Evolutionary conservation across 1,140 invertebrate genomes (phyloP).

Genomic region (Zophobas atratus): DNA sequence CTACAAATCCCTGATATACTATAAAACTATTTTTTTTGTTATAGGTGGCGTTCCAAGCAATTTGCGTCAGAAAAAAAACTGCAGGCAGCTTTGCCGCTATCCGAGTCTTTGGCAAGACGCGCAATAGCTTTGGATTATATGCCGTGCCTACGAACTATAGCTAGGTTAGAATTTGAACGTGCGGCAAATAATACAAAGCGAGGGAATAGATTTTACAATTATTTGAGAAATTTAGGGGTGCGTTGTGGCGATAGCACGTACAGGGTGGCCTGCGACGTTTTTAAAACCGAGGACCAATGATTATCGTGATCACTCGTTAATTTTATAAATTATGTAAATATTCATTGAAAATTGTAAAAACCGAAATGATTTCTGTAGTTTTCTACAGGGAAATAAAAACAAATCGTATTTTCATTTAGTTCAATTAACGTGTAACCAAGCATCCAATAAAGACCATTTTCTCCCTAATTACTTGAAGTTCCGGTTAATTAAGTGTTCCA

Average conservation of each 20-base stretch:
- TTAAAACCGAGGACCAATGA: constrained; percentile 31
- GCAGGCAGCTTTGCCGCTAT: constrained; percentile 51
- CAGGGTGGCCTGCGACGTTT: constrained; percentile 56
- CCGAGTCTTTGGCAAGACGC: constrained; percentile 52
- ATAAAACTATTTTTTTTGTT: constrained; percentile 52
- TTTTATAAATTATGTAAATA: no score
- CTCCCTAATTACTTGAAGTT: not conserved
- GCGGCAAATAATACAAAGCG: constrained; percentile 69
- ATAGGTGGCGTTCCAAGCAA: constrained; percentile 61
- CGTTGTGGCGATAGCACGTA: constrained; percentile 56
- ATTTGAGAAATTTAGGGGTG: constrained; percentile 67
- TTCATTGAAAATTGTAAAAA: no score
- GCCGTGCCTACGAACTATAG: constrained; percentile 72
- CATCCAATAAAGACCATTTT: not conserved
- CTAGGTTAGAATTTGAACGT: constrained; percentile 72
- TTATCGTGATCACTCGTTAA: no score
- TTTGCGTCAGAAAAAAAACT: constrained; percentile 56
- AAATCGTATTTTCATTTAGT: no score
- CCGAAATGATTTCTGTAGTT: no score
- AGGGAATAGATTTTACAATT: constrained; percentile 76
- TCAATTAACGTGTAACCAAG: no score
- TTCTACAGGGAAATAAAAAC: no score
- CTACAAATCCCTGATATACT: no score
- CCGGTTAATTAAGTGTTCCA: not conserved
- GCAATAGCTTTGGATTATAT: constrained; percentile 71